Evolutionary conservation across 2,797 vertebrate species (phyloP).

Genomic region (Acrocephalus scirpaceus): DNA sequence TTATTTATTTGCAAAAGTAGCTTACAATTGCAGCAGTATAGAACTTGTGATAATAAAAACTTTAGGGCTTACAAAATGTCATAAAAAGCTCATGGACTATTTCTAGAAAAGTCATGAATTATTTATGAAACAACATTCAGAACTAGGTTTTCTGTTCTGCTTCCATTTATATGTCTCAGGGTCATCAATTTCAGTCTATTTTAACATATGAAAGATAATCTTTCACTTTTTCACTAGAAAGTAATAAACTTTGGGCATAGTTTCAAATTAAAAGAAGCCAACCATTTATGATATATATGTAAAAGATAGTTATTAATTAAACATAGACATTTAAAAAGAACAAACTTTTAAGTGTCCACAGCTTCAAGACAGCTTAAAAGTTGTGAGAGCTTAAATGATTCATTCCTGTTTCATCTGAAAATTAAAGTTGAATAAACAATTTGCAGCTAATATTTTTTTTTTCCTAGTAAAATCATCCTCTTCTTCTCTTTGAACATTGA

Average conservation of each 20-base stretch:
- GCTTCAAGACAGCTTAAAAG: not conserved
- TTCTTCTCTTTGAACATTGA: not conserved
- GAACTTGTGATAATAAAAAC: conserved; percentile 47
- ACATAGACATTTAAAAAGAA: not conserved
- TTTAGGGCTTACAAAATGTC: conserved; percentile 56
- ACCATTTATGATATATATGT: not conserved
- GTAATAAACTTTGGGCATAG: conserved; percentile 32
- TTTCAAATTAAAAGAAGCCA: conserved; percentile 46
- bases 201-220: conserved; percentile 42
- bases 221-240: conserved; percentile 59
- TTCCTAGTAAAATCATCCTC: not conserved
- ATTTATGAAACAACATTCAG: conserved; percentile 61
- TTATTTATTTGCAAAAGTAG: conserved; percentile 34
- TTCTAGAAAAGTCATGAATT: conserved; percentile 68
- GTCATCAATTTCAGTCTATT: conserved; percentile 63
- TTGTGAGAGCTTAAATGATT: not conserved
- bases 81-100: conserved; percentile 51
- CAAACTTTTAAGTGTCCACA: not conserved
- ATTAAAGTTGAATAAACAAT: not conserved
- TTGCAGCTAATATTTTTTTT: not conserved
- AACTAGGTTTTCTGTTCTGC: conserved; percentile 55
- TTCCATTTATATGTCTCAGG: conserved; percentile 62
- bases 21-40: not conserved
- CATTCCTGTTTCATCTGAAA: not conserved
- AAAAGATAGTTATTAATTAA: conserved; percentile 24